A percentile compares a stretch with the other conserved stretches of the same genome.
Evolutionary conservation across 2,113 vertebrate genomes (phyloP).

Genomic region (Sebastes schlegelii): DNA sequence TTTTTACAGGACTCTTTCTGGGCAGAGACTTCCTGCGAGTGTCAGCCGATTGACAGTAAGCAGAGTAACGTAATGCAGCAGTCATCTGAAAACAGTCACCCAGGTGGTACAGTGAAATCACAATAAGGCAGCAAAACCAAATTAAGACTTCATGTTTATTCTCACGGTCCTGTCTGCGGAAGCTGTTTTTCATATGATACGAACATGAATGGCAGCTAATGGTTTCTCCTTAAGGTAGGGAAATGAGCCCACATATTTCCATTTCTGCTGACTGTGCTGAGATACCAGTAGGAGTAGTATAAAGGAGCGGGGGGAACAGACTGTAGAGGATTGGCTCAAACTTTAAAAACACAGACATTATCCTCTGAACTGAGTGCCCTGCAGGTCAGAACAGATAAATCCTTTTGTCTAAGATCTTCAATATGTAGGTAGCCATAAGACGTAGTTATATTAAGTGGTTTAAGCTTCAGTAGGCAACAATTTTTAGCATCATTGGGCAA

Average conservation of each 20-base stretch:
- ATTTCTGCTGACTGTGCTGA: slow-evolving; percentile 35
- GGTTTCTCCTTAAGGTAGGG: slow-evolving; percentile 42
- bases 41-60: slow-evolving; percentile 59
- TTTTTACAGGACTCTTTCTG: slow-evolving; percentile 42
- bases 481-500: too few relatives aligned
- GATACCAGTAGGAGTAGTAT: slow-evolving; percentile 23
- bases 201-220: slow-evolving; percentile 50
- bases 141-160: slow-evolving; percentile 50
- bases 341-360: slow-evolving; percentile 29
- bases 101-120: slow-evolving; percentile 35
- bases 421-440: slow-evolving; percentile 13
- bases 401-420: slow-evolving; percentile 11
- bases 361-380: slow-evolving; percentile 19
- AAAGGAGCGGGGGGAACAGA: neutral
- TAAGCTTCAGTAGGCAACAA: too few relatives aligned
- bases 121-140: slow-evolving; percentile 43
- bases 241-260: slow-evolving; percentile 44
- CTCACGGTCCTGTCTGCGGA: slow-evolving; percentile 20
- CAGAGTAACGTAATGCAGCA: slow-evolving; percentile 44
- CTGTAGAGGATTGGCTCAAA: slow-evolving; percentile 14
- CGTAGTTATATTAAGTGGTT: slow-evolving; percentile 9
- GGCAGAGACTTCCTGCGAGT: slow-evolving; percentile 45
- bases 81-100: slow-evolving; percentile 26
- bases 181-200: slow-evolving; percentile 29
- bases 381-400: slow-evolving; percentile 48